These are phyloP conservation scores for Irena cyanogastra DNA, from an alignment of 2,113 vertebrate species.

Conservation along the genomic window DNA sequence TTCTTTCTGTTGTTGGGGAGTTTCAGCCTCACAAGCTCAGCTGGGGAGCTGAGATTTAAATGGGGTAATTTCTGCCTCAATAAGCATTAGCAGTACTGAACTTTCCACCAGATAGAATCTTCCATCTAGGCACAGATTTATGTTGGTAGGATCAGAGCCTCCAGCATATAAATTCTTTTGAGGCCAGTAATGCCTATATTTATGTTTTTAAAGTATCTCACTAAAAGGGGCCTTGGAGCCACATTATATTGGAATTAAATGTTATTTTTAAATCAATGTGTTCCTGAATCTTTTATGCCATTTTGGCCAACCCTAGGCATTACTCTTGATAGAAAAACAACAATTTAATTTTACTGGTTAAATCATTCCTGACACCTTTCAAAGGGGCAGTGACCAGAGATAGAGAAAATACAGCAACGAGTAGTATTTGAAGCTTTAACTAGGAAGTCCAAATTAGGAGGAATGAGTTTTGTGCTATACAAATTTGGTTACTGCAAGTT, in stretches of 20 bases:
- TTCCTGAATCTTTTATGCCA: background rate
- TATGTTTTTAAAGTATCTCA: background rate
- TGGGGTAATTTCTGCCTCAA: conserved; percentile 4
- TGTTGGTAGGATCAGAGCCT: background rate
- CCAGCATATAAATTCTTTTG: background rate
- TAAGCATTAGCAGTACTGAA: background rate
- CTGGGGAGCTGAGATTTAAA: background rate
- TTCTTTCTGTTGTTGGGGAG: background rate
- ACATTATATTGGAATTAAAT: background rate
- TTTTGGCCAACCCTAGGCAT: background rate
- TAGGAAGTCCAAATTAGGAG: conserved; percentile 2
- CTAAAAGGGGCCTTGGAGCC: background rate
- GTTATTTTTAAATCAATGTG: conserved; percentile 15
- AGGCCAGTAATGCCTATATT: background rate
- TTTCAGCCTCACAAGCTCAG: background rate
- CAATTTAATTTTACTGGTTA: background rate
- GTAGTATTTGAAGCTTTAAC: background rate
- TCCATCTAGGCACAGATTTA: conserved; percentile 9
- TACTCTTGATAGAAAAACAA: background rate
- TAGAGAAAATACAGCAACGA: background rate
- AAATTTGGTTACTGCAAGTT: conserved; percentile 37
- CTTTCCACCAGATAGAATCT: background rate
- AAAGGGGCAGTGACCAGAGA: background rate
- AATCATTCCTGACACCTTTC: background rate
- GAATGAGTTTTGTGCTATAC: background rate